These are phyloP conservation scores for Ruditapes philippinarum DNA, from an alignment of 1,140 invertebrate species.

Conservation along the genomic window DNA sequence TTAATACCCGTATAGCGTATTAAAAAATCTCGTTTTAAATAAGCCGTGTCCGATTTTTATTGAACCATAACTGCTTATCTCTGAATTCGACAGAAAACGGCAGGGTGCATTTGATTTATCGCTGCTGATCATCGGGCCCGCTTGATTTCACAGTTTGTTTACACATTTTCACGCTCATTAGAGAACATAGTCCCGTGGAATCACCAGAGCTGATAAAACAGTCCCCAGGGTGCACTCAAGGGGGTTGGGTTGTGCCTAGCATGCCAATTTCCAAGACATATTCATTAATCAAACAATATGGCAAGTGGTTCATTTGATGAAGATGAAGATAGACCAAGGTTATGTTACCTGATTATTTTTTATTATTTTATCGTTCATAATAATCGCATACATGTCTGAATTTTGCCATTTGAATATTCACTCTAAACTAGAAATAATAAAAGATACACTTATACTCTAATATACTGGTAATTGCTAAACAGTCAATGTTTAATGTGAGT, in stretches of 20 bases:
- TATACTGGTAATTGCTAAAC: no score
- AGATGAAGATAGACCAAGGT: not conserved
- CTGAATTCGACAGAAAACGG: not conserved
- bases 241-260: not conserved
- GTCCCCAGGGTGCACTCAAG: conserved; percentile 36
- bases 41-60: conserved; percentile 46
- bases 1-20: conserved; percentile 28
- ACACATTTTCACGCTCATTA: conserved; percentile 68
- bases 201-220: conserved; percentile 20
- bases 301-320: conserved; percentile 13
- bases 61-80: conserved; percentile 54
- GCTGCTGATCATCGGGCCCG: conserved; percentile 39
- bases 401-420: no score
- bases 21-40: conserved; percentile 61
- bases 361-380: no score
- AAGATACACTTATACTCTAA: no score
- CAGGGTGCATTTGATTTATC: conserved; percentile 65
- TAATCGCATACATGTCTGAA: no score
- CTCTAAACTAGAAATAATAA: no score
- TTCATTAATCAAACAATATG: conserved; percentile 41
- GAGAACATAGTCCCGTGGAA: conserved; percentile 28
- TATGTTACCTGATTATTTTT: no score
- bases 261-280: conserved; percentile 42
- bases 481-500: no score
- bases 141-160: conserved; percentile 69